Evolutionary conservation across 2,888 invertebrate species (phyloP).

Genomic region (Orthosia cruda): DNA sequence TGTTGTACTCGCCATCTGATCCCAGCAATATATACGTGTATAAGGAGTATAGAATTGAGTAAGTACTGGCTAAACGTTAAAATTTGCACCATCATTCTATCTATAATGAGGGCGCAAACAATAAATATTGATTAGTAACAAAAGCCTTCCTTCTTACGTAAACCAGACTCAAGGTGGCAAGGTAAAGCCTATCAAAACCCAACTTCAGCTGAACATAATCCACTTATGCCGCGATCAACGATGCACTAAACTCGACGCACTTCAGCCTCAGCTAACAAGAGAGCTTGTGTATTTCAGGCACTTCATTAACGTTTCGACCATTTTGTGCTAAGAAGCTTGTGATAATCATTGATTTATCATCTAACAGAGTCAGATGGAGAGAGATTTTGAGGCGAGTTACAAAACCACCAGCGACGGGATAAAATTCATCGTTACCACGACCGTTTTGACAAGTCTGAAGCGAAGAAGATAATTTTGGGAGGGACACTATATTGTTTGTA

Average conservation of each 20-base stretch:
- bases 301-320: conserved; percentile 27
- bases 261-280: conserved; percentile 13
- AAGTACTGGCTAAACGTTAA: no score
- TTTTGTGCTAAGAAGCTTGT: neutral
- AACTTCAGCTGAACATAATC: conserved; percentile 12
- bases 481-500: no score
- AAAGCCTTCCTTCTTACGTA: neutral
- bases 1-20: neutral
- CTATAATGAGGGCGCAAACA: no score
- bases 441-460: no score
- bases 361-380: no score
- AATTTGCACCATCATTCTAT: no score
- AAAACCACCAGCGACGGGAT: no score
- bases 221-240: conserved; percentile 9
- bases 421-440: no score
- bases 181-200: conserved; percentile 7
- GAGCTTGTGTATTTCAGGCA: conserved; percentile 23
- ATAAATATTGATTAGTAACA: neutral
- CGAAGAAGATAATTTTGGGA: neutral
- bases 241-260: conserved; percentile 9
- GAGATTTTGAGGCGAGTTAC: no score
- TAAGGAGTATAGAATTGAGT: neutral
- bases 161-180: neutral
- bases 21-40: neutral
- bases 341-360: neutral